Conservation (phyloP, 1,140 invertebrate genomes). For the Drosophila eugracilis region DNA sequence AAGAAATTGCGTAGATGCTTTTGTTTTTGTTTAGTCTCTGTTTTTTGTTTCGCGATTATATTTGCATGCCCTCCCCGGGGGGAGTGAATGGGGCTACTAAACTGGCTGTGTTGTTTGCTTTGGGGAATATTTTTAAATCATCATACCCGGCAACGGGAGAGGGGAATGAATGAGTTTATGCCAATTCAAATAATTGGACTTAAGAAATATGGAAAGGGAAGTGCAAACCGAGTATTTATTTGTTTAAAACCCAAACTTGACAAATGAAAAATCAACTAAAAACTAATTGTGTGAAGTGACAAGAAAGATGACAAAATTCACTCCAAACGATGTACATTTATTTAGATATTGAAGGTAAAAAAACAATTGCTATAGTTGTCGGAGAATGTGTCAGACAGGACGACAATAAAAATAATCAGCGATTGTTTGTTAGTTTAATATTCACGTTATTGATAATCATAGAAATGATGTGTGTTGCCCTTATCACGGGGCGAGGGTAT, state of each 20-base stretch:
- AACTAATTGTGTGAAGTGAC: no score
- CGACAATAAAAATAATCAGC: slow-evolving; percentile 5
- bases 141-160: background rate
- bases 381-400: background rate
- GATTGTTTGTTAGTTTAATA: slow-evolving; percentile 1
- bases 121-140: background rate
- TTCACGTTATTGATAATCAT: background rate
- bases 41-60: slow-evolving; percentile 35
- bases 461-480: background rate
- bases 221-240: no score
- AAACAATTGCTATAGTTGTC: background rate
- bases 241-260: background rate
- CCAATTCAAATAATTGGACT: no score
- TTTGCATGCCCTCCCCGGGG: slow-evolving; percentile 11
- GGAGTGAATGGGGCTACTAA: slow-evolving; percentile 4
- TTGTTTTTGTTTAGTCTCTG: slow-evolving; percentile 23
- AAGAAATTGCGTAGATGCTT: slow-evolving; percentile 44
- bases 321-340: background rate
- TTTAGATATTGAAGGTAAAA: background rate
- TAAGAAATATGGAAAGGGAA: background rate
- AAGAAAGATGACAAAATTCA: no score
- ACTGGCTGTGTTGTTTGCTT: slow-evolving; percentile 20
- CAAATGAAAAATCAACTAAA: no score
- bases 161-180: background rate
- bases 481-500: slow-evolving; percentile 1